Evolutionary conservation across 2,888 invertebrate genomes (phyloP), one percentile per base, ranked within the genome.

Genomic region (Eucera pruinosa): DNA sequence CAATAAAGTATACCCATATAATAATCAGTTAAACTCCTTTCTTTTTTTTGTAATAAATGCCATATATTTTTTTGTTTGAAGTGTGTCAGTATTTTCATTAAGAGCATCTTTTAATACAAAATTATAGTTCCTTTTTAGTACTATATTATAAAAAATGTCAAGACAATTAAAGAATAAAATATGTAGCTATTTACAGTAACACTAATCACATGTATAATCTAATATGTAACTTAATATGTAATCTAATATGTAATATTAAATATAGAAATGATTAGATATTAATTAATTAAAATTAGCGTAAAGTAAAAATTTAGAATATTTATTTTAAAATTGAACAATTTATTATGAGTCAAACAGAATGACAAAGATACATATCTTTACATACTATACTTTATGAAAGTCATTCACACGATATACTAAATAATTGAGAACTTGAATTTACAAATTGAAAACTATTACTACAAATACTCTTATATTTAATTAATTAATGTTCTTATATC

Each of bases 1-100:
- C 89, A 91, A 91, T 90, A 91, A 91, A 88, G 81, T 85, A 81
- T 88, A 85, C 78, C 86, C n/a, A 88, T 83, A 73, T 68, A 80
- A 78, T 62, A 61, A 47, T 62, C 30, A 47, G 5, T 20, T 45
- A 58, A 73, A 45, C 25, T 2, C 6, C 27, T 18, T 25, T 57
- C 9, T 27, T 33, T 5, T 48, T 55, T n/a, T 61, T 50, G 57
- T 20, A 60, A 27, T 13, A 62, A 48, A 45, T 54, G 54, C 13
- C 33, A 20, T 39, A 23, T 13, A n/a, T 33, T 15, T 33, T 45
- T n/a, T 43, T 43, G 3, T 27, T 4, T 27, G n/a, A 58, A 27
- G 11, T 1, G 0, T 58, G 6, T 58, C 1, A 1, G 27, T 18
- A 43, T n/a, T 43, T 58, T 13, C 13, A 27, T 58, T 52, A 43